Evolutionary conservation across 2,888 invertebrate genomes (phyloP).

Genomic region (Branchipolynoe longqiensis): DNA sequence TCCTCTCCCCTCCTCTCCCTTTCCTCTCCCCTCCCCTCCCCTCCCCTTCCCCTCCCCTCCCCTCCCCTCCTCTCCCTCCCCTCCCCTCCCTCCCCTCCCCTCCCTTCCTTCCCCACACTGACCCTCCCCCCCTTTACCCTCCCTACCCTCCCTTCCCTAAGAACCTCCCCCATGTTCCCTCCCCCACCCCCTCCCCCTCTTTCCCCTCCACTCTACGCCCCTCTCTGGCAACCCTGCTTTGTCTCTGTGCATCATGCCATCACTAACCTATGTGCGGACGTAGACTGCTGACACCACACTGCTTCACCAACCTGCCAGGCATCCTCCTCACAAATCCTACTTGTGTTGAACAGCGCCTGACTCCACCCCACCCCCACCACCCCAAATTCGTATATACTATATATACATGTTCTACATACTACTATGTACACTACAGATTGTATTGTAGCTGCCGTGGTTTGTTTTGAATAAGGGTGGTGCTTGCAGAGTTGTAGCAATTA

Average conservation of each 20-base stretch:
- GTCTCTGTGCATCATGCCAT: conserved; percentile 3
- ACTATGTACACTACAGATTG: no score
- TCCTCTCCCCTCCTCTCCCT: neutral
- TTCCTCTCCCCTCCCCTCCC: neutral
- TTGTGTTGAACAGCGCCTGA: neutral
- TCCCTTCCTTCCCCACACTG: neutral
- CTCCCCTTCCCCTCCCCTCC: neutral
- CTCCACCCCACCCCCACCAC: no score
- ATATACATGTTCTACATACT: no score
- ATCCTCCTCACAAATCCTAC: no score
- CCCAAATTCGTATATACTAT: no score
- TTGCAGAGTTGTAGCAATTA: no score
- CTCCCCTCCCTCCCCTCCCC: neutral
- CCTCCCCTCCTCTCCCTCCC: neutral
- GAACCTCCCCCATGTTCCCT: neutral
- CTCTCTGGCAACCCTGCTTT: neutral
- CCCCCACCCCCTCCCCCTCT: neutral
- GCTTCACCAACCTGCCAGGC: no score
- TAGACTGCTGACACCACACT: no score
- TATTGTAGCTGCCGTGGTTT: no score
- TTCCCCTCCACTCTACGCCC: neutral
- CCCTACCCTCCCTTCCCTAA: neutral
- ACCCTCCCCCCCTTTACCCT: no score
- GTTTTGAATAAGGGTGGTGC: no score
- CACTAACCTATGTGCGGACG: conserved; percentile 4